A percentile compares a stretch with the other conserved stretches of the same genome.
Evolutionary conservation across 2,888 invertebrate species (phyloP).

Genomic region (Chaetogeoica ovagalla): DNA sequence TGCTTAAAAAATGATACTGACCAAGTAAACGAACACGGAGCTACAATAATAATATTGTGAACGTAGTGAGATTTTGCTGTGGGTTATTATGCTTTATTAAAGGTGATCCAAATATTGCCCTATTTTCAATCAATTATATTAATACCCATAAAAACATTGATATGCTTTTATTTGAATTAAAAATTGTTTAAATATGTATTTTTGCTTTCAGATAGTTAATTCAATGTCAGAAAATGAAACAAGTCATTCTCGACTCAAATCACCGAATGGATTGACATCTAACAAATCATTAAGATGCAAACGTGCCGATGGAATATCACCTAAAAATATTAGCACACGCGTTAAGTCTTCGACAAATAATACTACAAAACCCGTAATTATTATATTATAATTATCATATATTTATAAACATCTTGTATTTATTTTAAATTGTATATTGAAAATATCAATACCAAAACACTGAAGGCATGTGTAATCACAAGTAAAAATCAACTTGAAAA

Average conservation of each 20-base stretch:
- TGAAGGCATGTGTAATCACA: not conserved
- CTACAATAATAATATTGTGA: no score
- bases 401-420: not conserved
- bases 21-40: no score
- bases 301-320: not conserved
- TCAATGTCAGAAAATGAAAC: not conserved
- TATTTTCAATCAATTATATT: no score
- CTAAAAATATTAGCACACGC: not conserved
- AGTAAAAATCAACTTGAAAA: not conserved
- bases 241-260: not conserved
- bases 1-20: no score
- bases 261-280: not conserved
- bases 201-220: conserved; percentile 20
- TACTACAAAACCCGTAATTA: conserved; percentile 5
- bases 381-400: not conserved
- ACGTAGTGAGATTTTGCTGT: no score
- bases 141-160: no score
- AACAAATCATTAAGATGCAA: not conserved
- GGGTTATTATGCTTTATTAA: no score
- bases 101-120: no score
- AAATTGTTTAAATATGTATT: not conserved
- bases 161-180: no score
- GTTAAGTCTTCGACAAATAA: not conserved
- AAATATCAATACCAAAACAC: not conserved
- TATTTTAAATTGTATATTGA: conserved; percentile 5